phyloP scores from a whole-genome alignment of 2,113 vertebrate species.

The Cettia cetti region DNA sequence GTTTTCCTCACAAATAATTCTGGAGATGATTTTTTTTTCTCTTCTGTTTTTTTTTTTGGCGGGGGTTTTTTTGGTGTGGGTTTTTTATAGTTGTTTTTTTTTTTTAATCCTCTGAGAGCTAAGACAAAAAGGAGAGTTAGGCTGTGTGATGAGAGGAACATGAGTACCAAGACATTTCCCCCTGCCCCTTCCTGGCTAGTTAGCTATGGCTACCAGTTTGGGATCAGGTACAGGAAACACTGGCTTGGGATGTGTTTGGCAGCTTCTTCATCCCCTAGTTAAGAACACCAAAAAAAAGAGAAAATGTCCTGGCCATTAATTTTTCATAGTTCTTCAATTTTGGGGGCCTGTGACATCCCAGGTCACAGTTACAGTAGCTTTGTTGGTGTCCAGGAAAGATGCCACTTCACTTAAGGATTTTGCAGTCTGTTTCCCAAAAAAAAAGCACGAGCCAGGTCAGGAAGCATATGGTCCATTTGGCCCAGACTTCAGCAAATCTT shows the following conservation, averaged over 20 bases:
- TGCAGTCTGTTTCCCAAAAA: neutral
- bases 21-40: neutral
- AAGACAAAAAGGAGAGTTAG: neutral
- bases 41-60: neutral
- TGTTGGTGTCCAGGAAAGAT: neutral
- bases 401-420: neutral
- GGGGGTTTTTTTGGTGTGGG: neutral
- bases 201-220: neutral
- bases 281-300: neutral
- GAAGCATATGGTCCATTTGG: neutral
- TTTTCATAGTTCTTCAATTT: neutral
- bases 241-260: neutral
- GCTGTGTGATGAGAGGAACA: neutral
- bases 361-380: neutral
- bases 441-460: neutral
- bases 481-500: neutral
- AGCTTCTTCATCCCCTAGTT: neutral
- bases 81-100: neutral
- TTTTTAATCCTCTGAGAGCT: neutral
- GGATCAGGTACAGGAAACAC: neutral
- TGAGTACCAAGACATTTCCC: neutral
- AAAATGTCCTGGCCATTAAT: neutral
- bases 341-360: neutral
- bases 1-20: slow-evolving; percentile 12
- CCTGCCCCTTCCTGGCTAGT: neutral